A percentile compares a stretch with the other conserved stretches of the same genome.
Evolutionary conservation across 2,797 vertebrate species (phyloP).

Genomic region (Enteromius anoplus): DNA sequence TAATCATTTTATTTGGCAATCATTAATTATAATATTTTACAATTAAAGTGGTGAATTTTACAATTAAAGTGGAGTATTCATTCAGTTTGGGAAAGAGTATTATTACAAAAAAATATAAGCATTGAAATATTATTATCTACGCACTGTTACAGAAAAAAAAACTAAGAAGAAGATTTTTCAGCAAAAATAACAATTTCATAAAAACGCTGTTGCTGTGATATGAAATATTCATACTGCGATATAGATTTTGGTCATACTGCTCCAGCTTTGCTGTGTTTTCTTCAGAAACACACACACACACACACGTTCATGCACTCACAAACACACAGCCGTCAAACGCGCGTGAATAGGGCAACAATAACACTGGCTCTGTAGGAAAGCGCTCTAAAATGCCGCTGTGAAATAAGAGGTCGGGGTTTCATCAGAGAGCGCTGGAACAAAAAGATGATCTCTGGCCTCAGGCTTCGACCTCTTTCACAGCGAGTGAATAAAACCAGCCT

Average conservation of each 20-base stretch:
- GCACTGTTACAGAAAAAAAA: neutral
- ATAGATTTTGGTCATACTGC: neutral
- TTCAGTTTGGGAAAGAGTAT: too few relatives aligned
- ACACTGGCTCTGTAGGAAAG: neutral
- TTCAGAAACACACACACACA: neutral
- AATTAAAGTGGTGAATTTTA: too few relatives aligned
- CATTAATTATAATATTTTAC: too few relatives aligned
- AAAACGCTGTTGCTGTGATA: neutral
- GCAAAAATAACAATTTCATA: neutral
- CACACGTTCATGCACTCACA: neutral
- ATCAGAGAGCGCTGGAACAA: conserved; percentile 68
- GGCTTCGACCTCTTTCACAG: conserved; percentile 63
- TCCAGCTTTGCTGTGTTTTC: neutral
- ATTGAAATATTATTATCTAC: neutral
- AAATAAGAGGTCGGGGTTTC: neutral
- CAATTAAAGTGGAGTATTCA: too few relatives aligned
- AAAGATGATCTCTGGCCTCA: conserved; percentile 65
- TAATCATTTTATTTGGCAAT: too few relatives aligned
- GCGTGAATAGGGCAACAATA: conserved; percentile 44
- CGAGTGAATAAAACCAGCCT: conserved; percentile 63
- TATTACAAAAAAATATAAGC: neutral
- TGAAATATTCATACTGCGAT: conserved; percentile 3
- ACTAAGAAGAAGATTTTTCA: neutral
- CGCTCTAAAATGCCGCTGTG: neutral
- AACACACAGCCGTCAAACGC: neutral